phyloP scores from a whole-genome alignment of 2,113 vertebrate genomes.

The Apteryx mantelli region DNA sequence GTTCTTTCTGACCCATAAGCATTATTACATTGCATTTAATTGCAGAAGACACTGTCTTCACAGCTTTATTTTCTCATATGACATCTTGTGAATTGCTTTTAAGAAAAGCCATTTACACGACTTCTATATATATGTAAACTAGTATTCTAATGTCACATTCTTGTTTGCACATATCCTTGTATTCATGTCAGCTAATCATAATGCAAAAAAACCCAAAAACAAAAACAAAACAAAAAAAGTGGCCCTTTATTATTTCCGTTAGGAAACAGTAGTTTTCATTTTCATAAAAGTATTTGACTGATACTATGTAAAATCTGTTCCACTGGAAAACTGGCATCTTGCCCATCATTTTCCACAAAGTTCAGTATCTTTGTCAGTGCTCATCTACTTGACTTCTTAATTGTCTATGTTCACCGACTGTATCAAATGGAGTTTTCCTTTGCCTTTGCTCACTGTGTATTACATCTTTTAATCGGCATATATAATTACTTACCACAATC shows the following conservation, averaged over 20 bases:
- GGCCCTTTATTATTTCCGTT: not conserved
- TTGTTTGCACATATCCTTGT: slow-evolving; percentile 39
- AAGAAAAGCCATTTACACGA: slow-evolving; percentile 56
- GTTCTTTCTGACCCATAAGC: not conserved
- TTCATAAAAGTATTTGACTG: slow-evolving; percentile 50
- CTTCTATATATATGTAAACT: slow-evolving; percentile 56
- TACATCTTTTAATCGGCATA: slow-evolving; percentile 81
- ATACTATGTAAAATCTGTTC: slow-evolving; percentile 48
- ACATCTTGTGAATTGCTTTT: slow-evolving; percentile 65
- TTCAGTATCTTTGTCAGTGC: slow-evolving; percentile 33
- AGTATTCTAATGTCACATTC: slow-evolving; percentile 40
- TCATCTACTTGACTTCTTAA: slow-evolving; percentile 65
- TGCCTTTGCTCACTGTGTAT: slow-evolving; percentile 65
- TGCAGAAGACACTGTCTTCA: slow-evolving; percentile 53
- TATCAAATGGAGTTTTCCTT: slow-evolving; percentile 66
- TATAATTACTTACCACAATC: slow-evolving; percentile 84
- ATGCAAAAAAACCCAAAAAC: not conserved
- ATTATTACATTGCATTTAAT: slow-evolving; percentile 36
- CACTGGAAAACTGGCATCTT: not conserved
- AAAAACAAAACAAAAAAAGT: slow-evolving; percentile 13
- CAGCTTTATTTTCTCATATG: slow-evolving; percentile 48
- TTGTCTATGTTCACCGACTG: slow-evolving; percentile 34
- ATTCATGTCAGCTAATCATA: not conserved
- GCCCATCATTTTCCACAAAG: slow-evolving; percentile 26
- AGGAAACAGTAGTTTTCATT: slow-evolving; percentile 25